These are phyloP conservation scores for Enteromius paludinosus DNA, from an alignment of 2,797 vertebrate genomes.

Conservation along the genomic window DNA sequence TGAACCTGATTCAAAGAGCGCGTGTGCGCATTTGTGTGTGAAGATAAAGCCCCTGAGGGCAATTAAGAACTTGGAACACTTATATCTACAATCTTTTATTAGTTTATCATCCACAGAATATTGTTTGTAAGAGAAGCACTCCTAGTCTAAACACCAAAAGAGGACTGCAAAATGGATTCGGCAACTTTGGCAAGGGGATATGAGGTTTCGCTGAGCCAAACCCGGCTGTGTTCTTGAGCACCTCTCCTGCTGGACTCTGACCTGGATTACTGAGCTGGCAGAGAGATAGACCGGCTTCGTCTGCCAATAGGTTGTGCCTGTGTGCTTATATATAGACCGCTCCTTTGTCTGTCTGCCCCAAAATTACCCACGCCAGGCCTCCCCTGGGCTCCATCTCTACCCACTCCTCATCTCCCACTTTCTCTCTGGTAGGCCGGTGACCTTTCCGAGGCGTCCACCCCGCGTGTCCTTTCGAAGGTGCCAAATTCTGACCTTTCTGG, in stretches of 20 bases:
- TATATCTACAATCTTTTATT: constrained; percentile 22
- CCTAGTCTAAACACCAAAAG: not conserved
- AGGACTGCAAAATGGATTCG: not conserved
- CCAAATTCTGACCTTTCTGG: constrained; percentile 80
- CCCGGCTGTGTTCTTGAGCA: constrained; percentile 28
- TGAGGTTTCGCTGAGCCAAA: constrained; percentile 10
- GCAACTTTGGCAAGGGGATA: not conserved
- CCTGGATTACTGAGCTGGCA: constrained; percentile 43
- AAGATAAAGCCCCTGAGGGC: constrained; percentile 41
- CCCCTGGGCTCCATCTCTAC: constrained; percentile 61
- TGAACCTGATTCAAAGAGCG: constrained; percentile 36
- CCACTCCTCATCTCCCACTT: constrained; percentile 60
- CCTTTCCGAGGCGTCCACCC: constrained; percentile 74
- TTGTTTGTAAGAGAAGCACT: not conserved
- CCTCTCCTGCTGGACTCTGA: constrained; percentile 46
- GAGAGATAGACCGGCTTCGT: not conserved
- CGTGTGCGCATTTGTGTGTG: constrained; percentile 13
- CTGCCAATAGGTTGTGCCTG: constrained; percentile 64
- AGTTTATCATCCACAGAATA: not conserved
- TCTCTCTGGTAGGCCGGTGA: constrained; percentile 73
- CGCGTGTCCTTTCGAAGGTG: constrained; percentile 77
- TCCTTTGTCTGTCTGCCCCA: constrained; percentile 72
- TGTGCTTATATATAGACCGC: constrained; percentile 77
- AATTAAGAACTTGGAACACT: constrained; percentile 44
- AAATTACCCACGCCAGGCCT: constrained; percentile 74